Base-by-base conservation (phyloP, 2,797 vertebrate genomes). In the Melanotaenia maccullochi region DNA sequence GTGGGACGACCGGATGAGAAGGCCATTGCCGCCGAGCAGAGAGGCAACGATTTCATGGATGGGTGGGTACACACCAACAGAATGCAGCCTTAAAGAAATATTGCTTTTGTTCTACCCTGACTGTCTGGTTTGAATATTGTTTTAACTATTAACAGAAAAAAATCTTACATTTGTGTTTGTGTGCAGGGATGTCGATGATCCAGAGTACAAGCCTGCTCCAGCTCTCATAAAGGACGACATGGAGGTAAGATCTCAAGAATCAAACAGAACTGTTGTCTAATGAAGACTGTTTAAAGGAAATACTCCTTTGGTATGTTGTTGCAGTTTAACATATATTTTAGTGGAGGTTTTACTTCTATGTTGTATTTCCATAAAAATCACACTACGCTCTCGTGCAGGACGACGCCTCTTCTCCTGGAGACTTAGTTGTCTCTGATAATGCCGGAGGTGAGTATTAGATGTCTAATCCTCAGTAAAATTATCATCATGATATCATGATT, bases 1-100 rank as follows among this genome's bases (percentile, higher is more conserved):
- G 98, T 96, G 65, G 98, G 98, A 32, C 96, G 97, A 76, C 97
- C 98, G 0, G 97, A 99, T 64, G 98, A 99, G 58, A 99, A 99
- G 90, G 98, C 98, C 65, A 98, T 99, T 24, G 98, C 98, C 71
- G 98, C 98, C 0, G 98, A 99, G 64, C 98, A 99, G 91, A 96
- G 98, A 92, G 96, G 96, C 76, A 99, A 98, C 73, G 98, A 99
- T 91, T 98, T 95, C 75, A 98, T 99, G 81, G 97, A 99, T 83
- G 98, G 97, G 97, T 99, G 91, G 20, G 96, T 85, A 36, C 63
- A 71, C 1, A 22, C 32, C 60, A 56, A 5, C 1, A 1, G 33
- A 14, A 55, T 12, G 33, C 38, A 18, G 32, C 42, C 33, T 25
- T 22, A 14, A 51, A 68, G 30, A 40, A 56, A 12, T 28, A 9